These are phyloP conservation scores for Gorsachius goisagi DNA, from an alignment of 2,113 vertebrate species.

Conservation along the genomic window DNA sequence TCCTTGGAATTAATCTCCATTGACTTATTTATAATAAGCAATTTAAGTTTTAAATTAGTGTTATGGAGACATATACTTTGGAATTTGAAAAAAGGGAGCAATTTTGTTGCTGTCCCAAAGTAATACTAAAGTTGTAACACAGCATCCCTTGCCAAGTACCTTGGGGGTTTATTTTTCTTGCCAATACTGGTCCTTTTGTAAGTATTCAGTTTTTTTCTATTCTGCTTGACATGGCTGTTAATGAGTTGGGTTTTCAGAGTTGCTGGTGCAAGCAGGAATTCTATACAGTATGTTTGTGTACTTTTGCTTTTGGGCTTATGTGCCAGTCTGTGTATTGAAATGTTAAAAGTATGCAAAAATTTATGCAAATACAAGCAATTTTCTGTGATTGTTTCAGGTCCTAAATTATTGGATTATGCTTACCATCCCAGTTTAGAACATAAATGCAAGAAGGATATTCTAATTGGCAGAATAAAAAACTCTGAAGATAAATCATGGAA, in stretches of 20 bases:
- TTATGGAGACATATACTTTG: not conserved
- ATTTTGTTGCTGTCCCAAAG: not conserved
- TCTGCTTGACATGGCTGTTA: not conserved
- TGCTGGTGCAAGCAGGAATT: not conserved
- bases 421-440: constrained; percentile 85
- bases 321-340: not conserved
- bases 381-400: constrained; percentile 76
- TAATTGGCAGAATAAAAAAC: constrained; percentile 90
- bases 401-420: constrained; percentile 85
- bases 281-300: not conserved
- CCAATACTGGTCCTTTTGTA: not conserved
- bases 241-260: not conserved
- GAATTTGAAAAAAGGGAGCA: not conserved
- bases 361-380: not conserved
- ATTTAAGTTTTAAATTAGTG: not conserved
- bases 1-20: not conserved
- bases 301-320: not conserved
- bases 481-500: constrained; percentile 88
- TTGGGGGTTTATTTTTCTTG: not conserved
- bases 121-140: not conserved
- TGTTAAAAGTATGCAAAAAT: not conserved
- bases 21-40: not conserved
- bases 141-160: not conserved
- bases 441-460: constrained; percentile 96
- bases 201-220: not conserved